Base-by-base conservation (phyloP, 2,797 vertebrate species). In the Chrysocyon brachyurus region DNA sequence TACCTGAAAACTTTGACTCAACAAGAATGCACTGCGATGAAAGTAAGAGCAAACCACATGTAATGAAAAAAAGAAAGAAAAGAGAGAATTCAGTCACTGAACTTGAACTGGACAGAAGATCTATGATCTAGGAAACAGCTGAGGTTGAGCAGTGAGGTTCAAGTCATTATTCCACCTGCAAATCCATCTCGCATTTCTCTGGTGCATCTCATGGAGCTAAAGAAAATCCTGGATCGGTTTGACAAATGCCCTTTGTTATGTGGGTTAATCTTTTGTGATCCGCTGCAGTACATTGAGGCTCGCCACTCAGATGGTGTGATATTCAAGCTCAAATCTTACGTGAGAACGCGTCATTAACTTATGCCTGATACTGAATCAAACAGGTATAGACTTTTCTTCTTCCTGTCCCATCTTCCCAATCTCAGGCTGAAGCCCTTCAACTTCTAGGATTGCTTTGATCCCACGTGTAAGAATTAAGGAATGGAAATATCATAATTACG, bases 1-100 rank as follows among this genome's bases (percentile, higher is more conserved):
- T 59, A 52, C 56, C 21, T 85, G 54, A 75, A 93, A 90, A 90
- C 52, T 59, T 95, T 92, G 79, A 87, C 33, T 89, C 59, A 40
- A 22, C 97, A 96, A 90, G 66, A 40, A n/a, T 82, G 16, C 0
- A 66, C 19, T 90, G 77, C 64, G 77, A 9, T 91, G 68, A 22
- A 3, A 49, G 54, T 31, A 73, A 75, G 36, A 97, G 61, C 36
- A 96, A 97, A 56, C 28, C 17, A 89, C 86, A 72, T 26, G 6
- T 15, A 68, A 52, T 54, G 16, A 68, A 28, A 77, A 70, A 83
- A 87, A 21, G 59, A n/a, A n/a, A 46, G 46, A 72, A 54, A 83
- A 56, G 19, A 93, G 28, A 93, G 96, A 81, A 87, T 40, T 85
- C 15, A 81, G 14, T 46, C 84, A n/a, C 85, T 70, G 19, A 91